phyloP scores from a whole-genome alignment of 2,797 vertebrate genomes.

The Xenops minutus region DNA sequence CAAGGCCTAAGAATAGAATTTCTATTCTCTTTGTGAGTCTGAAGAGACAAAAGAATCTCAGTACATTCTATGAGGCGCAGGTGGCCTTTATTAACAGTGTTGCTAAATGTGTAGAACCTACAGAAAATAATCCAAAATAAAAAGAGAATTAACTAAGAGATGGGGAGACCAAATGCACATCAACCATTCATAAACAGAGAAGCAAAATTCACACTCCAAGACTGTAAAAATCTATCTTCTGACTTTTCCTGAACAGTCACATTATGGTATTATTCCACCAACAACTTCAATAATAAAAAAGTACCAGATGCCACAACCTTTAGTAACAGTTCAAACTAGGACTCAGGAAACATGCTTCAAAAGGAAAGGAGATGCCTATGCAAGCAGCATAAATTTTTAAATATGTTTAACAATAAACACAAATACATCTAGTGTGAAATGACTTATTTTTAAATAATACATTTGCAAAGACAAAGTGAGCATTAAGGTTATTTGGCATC shows the following conservation, averaged over 20 bases:
- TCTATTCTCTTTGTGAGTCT: background rate
- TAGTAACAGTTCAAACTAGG: background rate
- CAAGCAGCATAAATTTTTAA: conserved; percentile 35
- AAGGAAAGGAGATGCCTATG: background rate
- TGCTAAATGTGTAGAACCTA: background rate
- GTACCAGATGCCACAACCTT: background rate
- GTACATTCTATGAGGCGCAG: background rate
- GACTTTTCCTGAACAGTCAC: background rate
- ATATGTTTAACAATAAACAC: background rate
- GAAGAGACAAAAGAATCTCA: background rate
- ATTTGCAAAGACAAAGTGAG: background rate
- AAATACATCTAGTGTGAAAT: background rate
- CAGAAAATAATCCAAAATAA: background rate
- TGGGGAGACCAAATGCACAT: background rate
- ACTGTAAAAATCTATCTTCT: background rate
- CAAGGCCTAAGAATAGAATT: conserved; percentile 2
- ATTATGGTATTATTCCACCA: background rate
- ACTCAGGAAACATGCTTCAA: background rate
- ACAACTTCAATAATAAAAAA: background rate
- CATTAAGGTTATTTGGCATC: background rate
- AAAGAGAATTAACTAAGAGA: background rate
- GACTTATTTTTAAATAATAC: background rate
- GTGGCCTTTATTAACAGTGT: background rate
- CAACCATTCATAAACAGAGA: background rate
- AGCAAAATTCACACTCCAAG: background rate